Base-by-base conservation (phyloP, 2,888 invertebrate species). In the Drosophila borealis region DNA sequence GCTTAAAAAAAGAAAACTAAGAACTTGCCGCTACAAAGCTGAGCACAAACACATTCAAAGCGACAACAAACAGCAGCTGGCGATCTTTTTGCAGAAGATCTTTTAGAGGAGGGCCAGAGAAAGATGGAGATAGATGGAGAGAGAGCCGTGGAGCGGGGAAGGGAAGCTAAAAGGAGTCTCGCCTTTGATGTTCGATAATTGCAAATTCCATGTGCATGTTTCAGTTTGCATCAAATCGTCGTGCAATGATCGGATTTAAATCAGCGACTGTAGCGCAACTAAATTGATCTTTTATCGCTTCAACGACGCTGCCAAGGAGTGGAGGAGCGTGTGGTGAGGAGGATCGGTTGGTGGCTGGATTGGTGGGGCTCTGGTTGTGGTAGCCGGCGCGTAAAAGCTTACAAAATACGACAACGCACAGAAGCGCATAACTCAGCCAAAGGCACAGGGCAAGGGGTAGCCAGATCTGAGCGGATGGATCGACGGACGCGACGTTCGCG, bases 231-330 rank as follows among this genome's bases (percentile, higher is more conserved):
- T 89, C 90, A 89, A 86, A 85, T 81, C 85, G 83, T 76, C 81
- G 88, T 80, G 75, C 86, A 82, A 82, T 85, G 90, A 91, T 91
- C 91, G 91, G 91, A 91, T 91, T 91, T 90, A 91, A 91, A 91
- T 91, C 91, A 91, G 90, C 84, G 75, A 76, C 90, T 89, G 71
- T 82, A 88, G 90, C 88, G 87, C 91, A 90, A 86, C 87, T 90
- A 90, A 91, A 91, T 91, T 91, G 91, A 91, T 91, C 90, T 90
- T 90, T 91, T 91, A 91, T 89, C 90, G 91, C 89, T 83, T 81
- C 88, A 88, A 74, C 81, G 80, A 80, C 73, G 73, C 70, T 70
- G 63, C 54, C 59, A 37, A 54, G 33, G 2, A 64, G 34, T n/a
- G 39, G 11, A 39, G 10, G 4, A 9, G 19, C 11, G 6, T 13